Conservation (phyloP, 2,888 invertebrate genomes). For the Drosophila aldrichi region DNA sequence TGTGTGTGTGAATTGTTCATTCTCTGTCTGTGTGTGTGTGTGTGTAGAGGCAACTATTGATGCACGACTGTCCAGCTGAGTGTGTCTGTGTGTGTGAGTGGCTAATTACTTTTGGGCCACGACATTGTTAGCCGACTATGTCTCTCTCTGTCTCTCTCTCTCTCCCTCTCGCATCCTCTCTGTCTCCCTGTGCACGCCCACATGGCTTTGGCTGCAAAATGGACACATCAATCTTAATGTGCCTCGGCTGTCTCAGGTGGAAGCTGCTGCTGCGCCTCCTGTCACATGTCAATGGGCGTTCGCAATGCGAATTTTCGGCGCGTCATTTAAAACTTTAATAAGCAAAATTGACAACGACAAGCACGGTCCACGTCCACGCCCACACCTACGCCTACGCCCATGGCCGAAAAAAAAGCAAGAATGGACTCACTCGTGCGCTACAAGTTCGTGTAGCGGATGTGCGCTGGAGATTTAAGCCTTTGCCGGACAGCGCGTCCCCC, state of each 20-base stretch:
- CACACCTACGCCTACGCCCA: background rate
- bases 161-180: background rate
- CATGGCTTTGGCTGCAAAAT: conserved; percentile 51
- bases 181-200: conserved; percentile 8
- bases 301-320: conserved; percentile 75
- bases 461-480: conserved; percentile 77
- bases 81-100: conserved; percentile 37
- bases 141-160: background rate
- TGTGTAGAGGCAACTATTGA: conserved; percentile 60
- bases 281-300: conserved; percentile 73
- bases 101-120: conserved; percentile 72
- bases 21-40: conserved; percentile 6
- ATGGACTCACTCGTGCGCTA: conserved; percentile 71
- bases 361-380: no score
- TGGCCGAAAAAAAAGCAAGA: background rate
- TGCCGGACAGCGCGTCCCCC: conserved; percentile 30
- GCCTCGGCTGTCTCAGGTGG: conserved; percentile 66
- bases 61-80: conserved; percentile 32
- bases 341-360: conserved; percentile 75
- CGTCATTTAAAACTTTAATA: conserved; percentile 80
- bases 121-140: conserved; percentile 58
- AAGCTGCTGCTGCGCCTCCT: conserved; percentile 29
- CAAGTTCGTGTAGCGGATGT: conserved; percentile 77
- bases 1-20: no score
- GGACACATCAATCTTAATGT: conserved; percentile 76